Evolutionary conservation across 2,888 invertebrate species (phyloP).

Genomic region (Sisyra nigra): DNA sequence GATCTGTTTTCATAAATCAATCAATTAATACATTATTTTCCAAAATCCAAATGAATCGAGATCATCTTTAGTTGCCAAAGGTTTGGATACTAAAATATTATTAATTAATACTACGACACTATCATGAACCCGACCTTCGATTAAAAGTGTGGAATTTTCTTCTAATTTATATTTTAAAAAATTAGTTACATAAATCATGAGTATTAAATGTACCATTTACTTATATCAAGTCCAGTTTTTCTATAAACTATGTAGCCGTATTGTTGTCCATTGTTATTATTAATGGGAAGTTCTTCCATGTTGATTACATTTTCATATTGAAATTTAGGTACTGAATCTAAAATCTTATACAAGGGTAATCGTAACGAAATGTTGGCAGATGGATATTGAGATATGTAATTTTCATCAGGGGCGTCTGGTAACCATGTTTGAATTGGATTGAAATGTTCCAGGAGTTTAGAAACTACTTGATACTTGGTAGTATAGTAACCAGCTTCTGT

Average conservation of each 20-base stretch:
- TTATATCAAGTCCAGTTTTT: too few species aligned
- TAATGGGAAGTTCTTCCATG: slow-evolving; percentile 24
- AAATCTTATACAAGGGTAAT: too few species aligned
- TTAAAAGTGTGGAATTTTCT: slow-evolving; percentile 19
- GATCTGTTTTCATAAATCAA: too few species aligned
- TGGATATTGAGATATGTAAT: slow-evolving; percentile 21
- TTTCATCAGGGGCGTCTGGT: slow-evolving; percentile 22
- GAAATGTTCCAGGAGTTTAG: slow-evolving; percentile 28
- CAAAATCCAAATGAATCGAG: slow-evolving; percentile 26
- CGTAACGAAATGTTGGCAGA: slow-evolving; percentile 14
- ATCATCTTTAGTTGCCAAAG: slow-evolving; percentile 19
- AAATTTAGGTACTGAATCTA: too few species aligned
- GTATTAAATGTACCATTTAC: too few species aligned
- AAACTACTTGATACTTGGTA: slow-evolving; percentile 57
- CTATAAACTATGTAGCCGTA: slow-evolving; percentile 32
- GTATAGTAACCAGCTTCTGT: slow-evolving; percentile 82
- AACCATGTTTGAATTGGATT: slow-evolving; percentile 18
- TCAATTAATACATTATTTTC: slow-evolving; percentile 16
- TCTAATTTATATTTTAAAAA: too few species aligned
- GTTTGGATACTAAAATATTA: slow-evolving; percentile 24
- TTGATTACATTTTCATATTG: slow-evolving; percentile 12
- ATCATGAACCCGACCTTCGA: slow-evolving; percentile 30
- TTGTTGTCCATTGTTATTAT: slow-evolving; percentile 32
- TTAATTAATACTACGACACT: slow-evolving; percentile 33
- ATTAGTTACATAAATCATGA: too few species aligned